Evolutionary conservation across 2,888 invertebrate species (phyloP).

Genomic region (Phyto melanocephala): DNA sequence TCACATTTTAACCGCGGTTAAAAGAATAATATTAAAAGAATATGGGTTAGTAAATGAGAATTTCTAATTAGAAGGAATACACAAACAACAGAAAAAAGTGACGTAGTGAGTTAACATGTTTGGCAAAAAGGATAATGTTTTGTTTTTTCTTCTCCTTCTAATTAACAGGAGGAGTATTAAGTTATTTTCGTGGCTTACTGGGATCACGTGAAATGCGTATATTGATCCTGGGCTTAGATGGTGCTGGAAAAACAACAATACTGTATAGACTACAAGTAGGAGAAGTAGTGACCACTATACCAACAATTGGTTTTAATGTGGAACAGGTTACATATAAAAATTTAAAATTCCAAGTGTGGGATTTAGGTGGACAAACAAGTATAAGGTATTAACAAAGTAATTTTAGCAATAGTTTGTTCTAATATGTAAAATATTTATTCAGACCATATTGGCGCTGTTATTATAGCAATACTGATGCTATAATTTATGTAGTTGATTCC

Average conservation of each 20-base stretch:
- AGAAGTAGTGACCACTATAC: constrained; percentile 98
- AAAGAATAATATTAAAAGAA: constrained; percentile 10
- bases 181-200: constrained; percentile 96
- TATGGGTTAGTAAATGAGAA: constrained; percentile 42
- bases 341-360: constrained; percentile 99
- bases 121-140: constrained; percentile 35
- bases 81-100: constrained; percentile 36
- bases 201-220: constrained; percentile 99
- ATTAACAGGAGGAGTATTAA: constrained; percentile 92
- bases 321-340: constrained; percentile 99
- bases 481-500: constrained; percentile 99
- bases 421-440: constrained; percentile 52
- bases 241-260: constrained; percentile 99
- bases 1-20: not conserved
- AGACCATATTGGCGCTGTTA: constrained; percentile 99
- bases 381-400: constrained; percentile 85
- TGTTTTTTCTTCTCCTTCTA: constrained; percentile 9
- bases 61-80: not conserved
- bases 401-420: not conserved
- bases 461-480: constrained; percentile 99
- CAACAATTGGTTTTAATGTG: constrained; percentile 99
- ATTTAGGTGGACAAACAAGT: constrained; percentile 99
- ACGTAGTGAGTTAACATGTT: constrained; percentile 57
- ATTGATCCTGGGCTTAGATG: constrained; percentile 97
- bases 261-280: constrained; percentile 98